These are phyloP conservation scores for Plotosus lineatus DNA, from an alignment of 2,113 vertebrate species.

Conservation along the genomic window DNA sequence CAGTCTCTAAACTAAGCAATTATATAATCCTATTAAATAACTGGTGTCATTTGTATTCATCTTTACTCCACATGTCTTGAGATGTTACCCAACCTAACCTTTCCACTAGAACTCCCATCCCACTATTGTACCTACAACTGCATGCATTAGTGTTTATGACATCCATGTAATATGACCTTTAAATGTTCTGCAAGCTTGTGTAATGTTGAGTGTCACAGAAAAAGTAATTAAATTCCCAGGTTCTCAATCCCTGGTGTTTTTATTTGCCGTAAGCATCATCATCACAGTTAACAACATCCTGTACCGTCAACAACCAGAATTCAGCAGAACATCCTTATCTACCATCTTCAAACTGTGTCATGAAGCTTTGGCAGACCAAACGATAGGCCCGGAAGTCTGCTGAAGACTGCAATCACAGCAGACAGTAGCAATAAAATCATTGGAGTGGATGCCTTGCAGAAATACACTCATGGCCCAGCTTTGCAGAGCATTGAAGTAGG, in stretches of 20 bases:
- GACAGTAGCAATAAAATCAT: neutral
- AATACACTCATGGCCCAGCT: neutral
- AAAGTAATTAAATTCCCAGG: neutral
- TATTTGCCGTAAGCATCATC: neutral
- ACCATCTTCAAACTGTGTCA: slow-evolving; percentile 7
- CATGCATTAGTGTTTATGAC: neutral
- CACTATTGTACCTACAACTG: neutral
- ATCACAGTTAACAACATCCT: slow-evolving; percentile 11
- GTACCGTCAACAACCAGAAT: slow-evolving; percentile 16
- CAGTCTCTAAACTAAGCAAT: neutral
- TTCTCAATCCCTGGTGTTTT: neutral
- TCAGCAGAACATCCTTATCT: slow-evolving; percentile 29
- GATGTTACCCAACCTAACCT: neutral
- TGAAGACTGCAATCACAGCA: slow-evolving; percentile 1
- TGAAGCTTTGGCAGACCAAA: neutral
- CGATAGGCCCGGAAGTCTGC: neutral
- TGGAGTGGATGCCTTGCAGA: neutral
- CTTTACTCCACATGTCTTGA: neutral
- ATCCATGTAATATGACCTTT: slow-evolving; percentile 35
- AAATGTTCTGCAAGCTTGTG: neutral
- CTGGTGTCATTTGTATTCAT: neutral
- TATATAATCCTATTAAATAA: neutral
- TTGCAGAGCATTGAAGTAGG: neutral
- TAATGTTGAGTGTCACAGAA: neutral
- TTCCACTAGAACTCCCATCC: neutral